These are phyloP conservation scores for Acanthisitta chloris DNA, from an alignment of 2,113 vertebrate genomes.

Conservation along the genomic window DNA sequence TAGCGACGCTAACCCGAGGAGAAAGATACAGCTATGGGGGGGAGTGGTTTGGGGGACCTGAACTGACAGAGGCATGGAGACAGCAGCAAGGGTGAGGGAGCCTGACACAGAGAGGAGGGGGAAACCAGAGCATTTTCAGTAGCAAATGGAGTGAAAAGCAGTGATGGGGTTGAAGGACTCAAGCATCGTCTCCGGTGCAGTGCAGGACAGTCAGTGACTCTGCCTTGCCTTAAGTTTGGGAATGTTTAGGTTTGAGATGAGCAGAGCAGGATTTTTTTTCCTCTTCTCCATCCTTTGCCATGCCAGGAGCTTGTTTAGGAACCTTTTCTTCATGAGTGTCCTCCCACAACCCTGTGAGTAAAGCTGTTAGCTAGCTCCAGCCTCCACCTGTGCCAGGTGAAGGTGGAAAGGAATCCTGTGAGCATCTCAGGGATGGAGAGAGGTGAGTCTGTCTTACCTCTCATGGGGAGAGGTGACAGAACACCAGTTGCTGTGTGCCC, in stretches of 20 bases:
- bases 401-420: not conserved
- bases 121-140: not conserved
- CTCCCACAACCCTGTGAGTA: not conserved
- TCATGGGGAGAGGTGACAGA: too few relatives aligned
- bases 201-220: not conserved
- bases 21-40: slow-evolving; percentile 35
- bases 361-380: not conserved
- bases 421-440: not conserved
- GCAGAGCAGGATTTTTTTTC: not conserved
- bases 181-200: rapidly evolving
- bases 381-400: not conserved
- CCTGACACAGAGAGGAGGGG: not conserved
- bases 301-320: not conserved
- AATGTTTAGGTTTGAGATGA: not conserved
- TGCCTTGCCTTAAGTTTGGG: not conserved
- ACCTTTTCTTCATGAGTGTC: not conserved
- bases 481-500: not conserved
- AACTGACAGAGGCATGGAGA: not conserved
- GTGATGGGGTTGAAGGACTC: not conserved
- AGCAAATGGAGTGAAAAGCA: not conserved
- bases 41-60: not conserved
- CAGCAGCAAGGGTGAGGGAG: not conserved
- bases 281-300: not conserved
- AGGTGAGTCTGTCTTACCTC: not conserved
- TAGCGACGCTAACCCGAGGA: slow-evolving; percentile 48